Evolutionary conservation across 2,797 vertebrate species (phyloP).

Genomic region (Halcyon badia): DNA sequence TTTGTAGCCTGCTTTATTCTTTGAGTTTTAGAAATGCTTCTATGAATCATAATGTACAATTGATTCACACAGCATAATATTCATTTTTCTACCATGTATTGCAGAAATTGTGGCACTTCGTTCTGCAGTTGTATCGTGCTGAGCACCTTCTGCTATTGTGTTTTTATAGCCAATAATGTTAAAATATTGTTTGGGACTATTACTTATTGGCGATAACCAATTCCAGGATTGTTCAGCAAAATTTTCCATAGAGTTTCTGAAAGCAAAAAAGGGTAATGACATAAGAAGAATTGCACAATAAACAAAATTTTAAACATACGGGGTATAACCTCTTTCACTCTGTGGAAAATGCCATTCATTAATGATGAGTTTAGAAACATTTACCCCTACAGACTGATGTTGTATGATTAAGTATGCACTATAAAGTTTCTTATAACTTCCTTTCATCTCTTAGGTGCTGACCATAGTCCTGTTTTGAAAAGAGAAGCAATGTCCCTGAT

Average conservation of each 20-base stretch:
- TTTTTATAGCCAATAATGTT: not conserved
- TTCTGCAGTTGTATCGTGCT: not conserved
- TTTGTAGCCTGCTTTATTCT: not conserved
- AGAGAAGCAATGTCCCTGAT: not conserved
- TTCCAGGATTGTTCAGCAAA: not conserved
- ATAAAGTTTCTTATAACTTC: not conserved
- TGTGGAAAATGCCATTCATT: not conserved
- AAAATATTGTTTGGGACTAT: not conserved
- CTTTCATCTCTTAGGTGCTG: not conserved
- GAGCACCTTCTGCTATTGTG: not conserved
- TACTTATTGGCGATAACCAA: not conserved
- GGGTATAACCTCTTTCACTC: not conserved
- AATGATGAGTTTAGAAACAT: not conserved
- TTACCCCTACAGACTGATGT: not conserved
- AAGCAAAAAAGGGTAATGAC: not conserved
- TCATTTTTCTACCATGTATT: not conserved
- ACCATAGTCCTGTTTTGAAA: not conserved
- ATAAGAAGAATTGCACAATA: not conserved
- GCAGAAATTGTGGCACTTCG: not conserved
- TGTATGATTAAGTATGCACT: not conserved
- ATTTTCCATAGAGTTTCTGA: not conserved
- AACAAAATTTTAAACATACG: not conserved
- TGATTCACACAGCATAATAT: not conserved
- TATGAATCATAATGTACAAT: not conserved
- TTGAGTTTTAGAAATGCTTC: constrained; percentile 7